phyloP scores from a whole-genome alignment of 30 jellyfish, hydroid and myxozoan species.

The Aurelia aurita region DNA sequence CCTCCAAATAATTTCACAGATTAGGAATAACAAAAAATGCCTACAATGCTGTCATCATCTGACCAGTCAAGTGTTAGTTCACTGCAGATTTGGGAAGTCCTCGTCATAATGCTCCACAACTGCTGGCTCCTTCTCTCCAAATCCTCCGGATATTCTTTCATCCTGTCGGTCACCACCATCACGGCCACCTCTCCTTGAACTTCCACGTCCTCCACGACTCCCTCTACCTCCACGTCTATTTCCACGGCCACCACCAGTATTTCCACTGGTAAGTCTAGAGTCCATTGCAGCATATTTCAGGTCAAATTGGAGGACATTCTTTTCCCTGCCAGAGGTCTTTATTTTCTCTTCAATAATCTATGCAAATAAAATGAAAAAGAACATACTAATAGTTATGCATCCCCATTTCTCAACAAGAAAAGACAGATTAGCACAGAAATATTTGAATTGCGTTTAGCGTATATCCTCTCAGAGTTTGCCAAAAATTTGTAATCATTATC shows the following conservation, averaged over 20 bases:
- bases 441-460: too few species aligned
- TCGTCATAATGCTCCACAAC: slow-evolving; percentile 39
- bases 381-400: not conserved
- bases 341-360: slow-evolving; percentile 86
- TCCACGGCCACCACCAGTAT: slow-evolving; percentile 72
- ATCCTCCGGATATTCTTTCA: slow-evolving; percentile 21
- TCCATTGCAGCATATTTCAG: slow-evolving; percentile 78
- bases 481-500: not conserved
- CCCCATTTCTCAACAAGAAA: too few species aligned
- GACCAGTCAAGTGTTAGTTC: not conserved
- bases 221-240: slow-evolving; percentile 67
- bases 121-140: slow-evolving; percentile 34
- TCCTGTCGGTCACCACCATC: slow-evolving; percentile 32
- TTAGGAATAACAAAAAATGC: slow-evolving; percentile 2
- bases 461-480: slow-evolving; percentile 31
- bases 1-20: slow-evolving; percentile 19
- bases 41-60: not conserved
- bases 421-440: too few species aligned
- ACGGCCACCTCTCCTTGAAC: slow-evolving; percentile 44
- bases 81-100: slow-evolving; percentile 42
- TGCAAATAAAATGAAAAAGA: not conserved
- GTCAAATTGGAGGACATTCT: slow-evolving; percentile 81
- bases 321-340: slow-evolving; percentile 93
- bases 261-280: slow-evolving; percentile 80
- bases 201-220: slow-evolving; percentile 81